A percentile compares a stretch with the other conserved stretches of the same genome.
Conservation (phyloP, 2,888 invertebrate species). For the Dolichopus griseipennis region DNA sequence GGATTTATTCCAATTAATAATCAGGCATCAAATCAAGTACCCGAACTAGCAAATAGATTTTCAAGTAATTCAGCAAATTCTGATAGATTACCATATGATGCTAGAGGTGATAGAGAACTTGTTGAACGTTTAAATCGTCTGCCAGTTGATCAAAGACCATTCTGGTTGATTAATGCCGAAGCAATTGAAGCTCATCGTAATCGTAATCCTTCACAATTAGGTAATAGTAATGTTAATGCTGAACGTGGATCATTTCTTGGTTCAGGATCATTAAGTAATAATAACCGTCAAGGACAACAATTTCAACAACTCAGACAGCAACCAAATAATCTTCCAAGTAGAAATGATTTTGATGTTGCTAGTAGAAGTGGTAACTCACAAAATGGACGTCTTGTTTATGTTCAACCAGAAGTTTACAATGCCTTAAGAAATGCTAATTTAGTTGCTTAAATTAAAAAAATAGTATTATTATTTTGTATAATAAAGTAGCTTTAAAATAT, state of each 20-base stretch:
- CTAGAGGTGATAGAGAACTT: conserved; percentile 53
- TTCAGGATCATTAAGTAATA: conserved; percentile 11
- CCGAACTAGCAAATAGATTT: conserved; percentile 8
- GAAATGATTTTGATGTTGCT: background rate
- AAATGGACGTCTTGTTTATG: background rate
- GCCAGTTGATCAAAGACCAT: conserved; percentile 60
- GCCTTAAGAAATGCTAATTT: background rate
- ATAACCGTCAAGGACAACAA: background rate
- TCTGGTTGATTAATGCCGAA: conserved; percentile 63
- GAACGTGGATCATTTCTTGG: conserved; percentile 31
- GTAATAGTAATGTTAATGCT: conserved; percentile 25
- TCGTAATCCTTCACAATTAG: conserved; percentile 23
- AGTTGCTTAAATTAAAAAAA: background rate
- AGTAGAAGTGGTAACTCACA: background rate
- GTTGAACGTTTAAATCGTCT: conserved; percentile 55
- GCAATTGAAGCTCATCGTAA: conserved; percentile 53
- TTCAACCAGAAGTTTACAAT: background rate
- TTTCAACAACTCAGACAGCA: background rate
- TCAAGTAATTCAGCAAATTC: conserved; percentile 7
- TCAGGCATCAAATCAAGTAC: conserved; percentile 10
- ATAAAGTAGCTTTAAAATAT: background rate
- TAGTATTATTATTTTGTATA: background rate
- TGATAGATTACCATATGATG: conserved; percentile 52
- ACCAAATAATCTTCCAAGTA: background rate
- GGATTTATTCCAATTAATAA: conserved; percentile 10